Evolutionary conservation across 2,797 vertebrate species (phyloP).

Genomic region (Poecilia velifera): DNA sequence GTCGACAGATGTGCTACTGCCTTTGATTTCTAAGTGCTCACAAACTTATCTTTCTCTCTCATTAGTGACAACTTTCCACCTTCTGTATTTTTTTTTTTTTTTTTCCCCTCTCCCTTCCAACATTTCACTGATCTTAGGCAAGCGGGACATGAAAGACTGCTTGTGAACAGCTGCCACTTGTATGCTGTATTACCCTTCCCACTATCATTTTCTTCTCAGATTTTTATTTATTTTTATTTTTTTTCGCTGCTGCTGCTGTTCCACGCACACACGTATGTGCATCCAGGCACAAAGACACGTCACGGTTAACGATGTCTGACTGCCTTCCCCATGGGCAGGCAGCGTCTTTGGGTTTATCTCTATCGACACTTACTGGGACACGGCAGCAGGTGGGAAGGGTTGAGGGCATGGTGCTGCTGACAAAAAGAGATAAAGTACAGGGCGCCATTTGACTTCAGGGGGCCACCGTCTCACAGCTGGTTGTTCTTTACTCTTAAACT

Average conservation of each 20-base stretch:
- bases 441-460: slow-evolving; percentile 56
- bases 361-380: slow-evolving; percentile 51
- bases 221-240: background rate
- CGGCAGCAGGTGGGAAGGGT: slow-evolving; percentile 28
- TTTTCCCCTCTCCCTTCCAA: slow-evolving; percentile 26
- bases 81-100: slow-evolving; percentile 13
- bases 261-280: slow-evolving; percentile 17
- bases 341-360: slow-evolving; percentile 63
- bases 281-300: slow-evolving; percentile 20
- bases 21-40: slow-evolving; percentile 75
- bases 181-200: slow-evolving; percentile 51
- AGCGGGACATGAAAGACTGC: slow-evolving; percentile 58
- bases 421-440: slow-evolving; percentile 43
- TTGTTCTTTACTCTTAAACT: slow-evolving; percentile 51
- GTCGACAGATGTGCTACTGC: slow-evolving; percentile 69
- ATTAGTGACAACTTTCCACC: slow-evolving; percentile 74
- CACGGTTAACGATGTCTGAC: slow-evolving; percentile 73
- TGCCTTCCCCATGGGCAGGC: slow-evolving; percentile 53
- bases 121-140: slow-evolving; percentile 68
- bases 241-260: slow-evolving; percentile 3
- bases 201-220: slow-evolving; percentile 20
- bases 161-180: slow-evolving; percentile 78
- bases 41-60: slow-evolving; percentile 67
- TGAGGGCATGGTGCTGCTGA: slow-evolving; percentile 18
- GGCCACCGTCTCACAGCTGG: slow-evolving; percentile 53